These are phyloP conservation scores for Drosophila novamexicana DNA, from an alignment of 1,140 invertebrate species.

Conservation along the genomic window DNA sequence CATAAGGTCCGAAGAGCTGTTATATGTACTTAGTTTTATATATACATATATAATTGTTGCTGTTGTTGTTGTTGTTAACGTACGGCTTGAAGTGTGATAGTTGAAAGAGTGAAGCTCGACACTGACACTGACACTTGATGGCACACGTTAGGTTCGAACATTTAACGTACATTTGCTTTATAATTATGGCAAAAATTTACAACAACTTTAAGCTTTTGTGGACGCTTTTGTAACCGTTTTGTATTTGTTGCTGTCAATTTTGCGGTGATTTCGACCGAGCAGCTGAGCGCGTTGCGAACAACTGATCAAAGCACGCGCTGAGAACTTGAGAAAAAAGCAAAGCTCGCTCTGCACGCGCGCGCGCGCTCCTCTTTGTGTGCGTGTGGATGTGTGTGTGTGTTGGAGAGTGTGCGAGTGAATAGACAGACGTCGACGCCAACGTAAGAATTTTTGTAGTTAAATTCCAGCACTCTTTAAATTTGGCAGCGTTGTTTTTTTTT, in stretches of 20 bases:
- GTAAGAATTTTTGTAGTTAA: conserved; percentile 65
- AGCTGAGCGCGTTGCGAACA: conserved; percentile 72
- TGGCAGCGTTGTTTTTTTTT: conserved; percentile 34
- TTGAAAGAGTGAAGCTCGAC: conserved; percentile 18
- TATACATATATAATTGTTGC: conserved; percentile 4
- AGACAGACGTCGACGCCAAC: conserved; percentile 10
- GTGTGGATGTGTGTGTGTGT: conserved; percentile 2
- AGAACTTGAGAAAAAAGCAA: conserved; percentile 31
- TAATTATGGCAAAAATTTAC: conserved; percentile 76
- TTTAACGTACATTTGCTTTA: conserved; percentile 37
- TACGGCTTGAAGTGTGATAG: conserved; percentile 41
- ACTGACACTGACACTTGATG: conserved; percentile 36
- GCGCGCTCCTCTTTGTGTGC: conserved; percentile 1
- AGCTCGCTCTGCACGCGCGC: conserved; percentile 33
- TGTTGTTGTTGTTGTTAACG: conserved; percentile 17
- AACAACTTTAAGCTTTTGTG: conserved; percentile 61
- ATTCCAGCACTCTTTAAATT: conserved; percentile 71
- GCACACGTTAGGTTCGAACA: conserved; percentile 43
- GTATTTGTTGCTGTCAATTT: conserved; percentile 72
- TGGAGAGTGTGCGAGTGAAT: conserved; percentile 2
- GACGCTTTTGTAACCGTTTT: conserved; percentile 14
- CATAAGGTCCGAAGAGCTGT: conserved; percentile 38
- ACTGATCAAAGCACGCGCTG: conserved; percentile 59
- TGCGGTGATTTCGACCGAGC: conserved; percentile 62
- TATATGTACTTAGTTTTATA: conserved; percentile 13